Evolutionary conservation across 2,113 vertebrate species (phyloP), one percentile per base, ranked within the genome.

Genomic region (Empidonax traillii): DNA sequence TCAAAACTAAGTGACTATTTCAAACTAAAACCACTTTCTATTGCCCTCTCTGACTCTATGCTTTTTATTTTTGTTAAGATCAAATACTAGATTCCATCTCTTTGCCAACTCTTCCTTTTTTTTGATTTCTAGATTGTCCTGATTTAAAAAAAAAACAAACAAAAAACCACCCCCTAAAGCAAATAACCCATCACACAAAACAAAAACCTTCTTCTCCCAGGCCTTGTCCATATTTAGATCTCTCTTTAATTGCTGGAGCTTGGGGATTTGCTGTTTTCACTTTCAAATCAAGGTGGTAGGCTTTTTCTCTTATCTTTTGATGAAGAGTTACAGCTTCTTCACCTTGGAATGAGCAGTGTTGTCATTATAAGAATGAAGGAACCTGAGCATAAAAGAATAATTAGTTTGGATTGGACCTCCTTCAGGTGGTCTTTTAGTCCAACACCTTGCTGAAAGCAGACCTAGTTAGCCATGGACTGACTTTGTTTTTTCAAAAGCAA

Each of bases 41-140:
- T 74, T 84, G 8, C 3, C 10, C 41, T 8, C 3, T 78, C 55
- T 52, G 19, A 73, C 0, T 0, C 3, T 2, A 14, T 10, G 4
- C 10, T 4, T 6, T 39, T 56, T 28, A 7, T 59, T 72, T 47
- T 12, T 82, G 77, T 79, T 28, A 5, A 43, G 11, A 28, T 84
- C 33, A 63, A 63, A 59, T 56, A 39, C 22, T 74, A 8, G 37
- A 85, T 93, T 82, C 20, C 39, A 20, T 25, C 17, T 41, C 35
- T 77, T 61, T 73, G 28, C 15, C 62, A 76, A 12, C 58, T 83
- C 30, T 77, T 22, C 4, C 66, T 80, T 76, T 76, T 51, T 56
- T 77, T 53, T 58, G 51, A 71, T 62, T 77, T 55, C 52, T 89
- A 39, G 10, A 22, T 73, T 78, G 24, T 71, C 46, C 28, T 46